A percentile compares a stretch with the other conserved stretches of the same genome.
Conservation (phyloP, 2,888 invertebrate genomes). For the Branchipolynoe longqiensis region DNA sequence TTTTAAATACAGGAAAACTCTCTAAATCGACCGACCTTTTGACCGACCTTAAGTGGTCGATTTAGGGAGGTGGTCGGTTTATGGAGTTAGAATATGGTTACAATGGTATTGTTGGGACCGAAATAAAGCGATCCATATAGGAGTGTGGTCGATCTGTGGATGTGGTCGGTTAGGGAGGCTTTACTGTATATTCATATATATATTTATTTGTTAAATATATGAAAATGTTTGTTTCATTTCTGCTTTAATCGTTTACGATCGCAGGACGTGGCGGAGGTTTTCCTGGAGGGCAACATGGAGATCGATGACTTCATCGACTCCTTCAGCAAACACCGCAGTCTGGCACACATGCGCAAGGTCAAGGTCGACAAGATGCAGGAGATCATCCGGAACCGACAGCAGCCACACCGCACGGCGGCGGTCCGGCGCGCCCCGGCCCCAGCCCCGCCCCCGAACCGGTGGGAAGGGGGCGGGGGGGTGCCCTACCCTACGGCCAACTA, state of each 20-base stretch:
- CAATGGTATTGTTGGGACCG: too few species aligned
- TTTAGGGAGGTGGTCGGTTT: too few species aligned
- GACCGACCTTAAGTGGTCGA: too few species aligned
- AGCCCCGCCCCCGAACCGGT: slow-evolving; percentile 11
- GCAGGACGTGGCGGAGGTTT: slow-evolving; percentile 88
- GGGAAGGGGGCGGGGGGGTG: neutral
- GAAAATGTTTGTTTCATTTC: neutral
- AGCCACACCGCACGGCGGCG: neutral
- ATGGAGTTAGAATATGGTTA: too few species aligned
- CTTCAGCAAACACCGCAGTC: slow-evolving; percentile 89
- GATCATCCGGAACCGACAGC: slow-evolving; percentile 67
- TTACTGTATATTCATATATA: neutral
- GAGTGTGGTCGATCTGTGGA: too few species aligned
- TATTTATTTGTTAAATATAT: neutral
- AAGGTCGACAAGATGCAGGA: slow-evolving; percentile 95
- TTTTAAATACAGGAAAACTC: too few species aligned
- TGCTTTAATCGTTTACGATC: slow-evolving; percentile 65
- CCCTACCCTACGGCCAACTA: slow-evolving; percentile 29
- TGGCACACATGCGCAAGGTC: slow-evolving; percentile 91
- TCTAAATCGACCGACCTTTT: too few species aligned
- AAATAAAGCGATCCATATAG: too few species aligned
- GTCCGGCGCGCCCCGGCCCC: neutral
- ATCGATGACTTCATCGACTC: slow-evolving; percentile 92
- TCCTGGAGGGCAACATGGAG: slow-evolving; percentile 87
- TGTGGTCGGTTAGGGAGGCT: too few species aligned